Percentiles rank a stretch among this genome's conserved stretches.
Conservation (phyloP, 2,888 invertebrate genomes). For the Barypeithes pellucidus region DNA sequence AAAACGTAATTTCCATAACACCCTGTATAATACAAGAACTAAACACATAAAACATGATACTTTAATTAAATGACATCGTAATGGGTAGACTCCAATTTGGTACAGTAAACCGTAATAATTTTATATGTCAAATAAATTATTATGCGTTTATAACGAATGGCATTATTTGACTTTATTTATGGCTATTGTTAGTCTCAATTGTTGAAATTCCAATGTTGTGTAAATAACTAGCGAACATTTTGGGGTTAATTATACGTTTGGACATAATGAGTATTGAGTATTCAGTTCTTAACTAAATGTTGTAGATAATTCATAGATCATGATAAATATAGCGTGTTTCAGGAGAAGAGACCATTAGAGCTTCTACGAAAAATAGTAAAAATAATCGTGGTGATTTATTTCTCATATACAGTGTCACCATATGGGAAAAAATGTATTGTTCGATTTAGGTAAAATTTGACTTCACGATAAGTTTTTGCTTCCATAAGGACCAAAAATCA, state of each 20-base stretch:
- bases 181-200: neutral
- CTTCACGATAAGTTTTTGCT: too few relatives aligned
- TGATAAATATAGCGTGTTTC: too few relatives aligned
- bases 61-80: neutral
- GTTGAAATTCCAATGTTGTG: constrained; percentile 9
- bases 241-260: neutral
- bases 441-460: too few relatives aligned
- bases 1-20: too few relatives aligned
- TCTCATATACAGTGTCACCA: too few relatives aligned
- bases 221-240: constrained; percentile 10
- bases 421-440: too few relatives aligned
- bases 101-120: neutral
- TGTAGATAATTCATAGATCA: neutral
- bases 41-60: too few relatives aligned
- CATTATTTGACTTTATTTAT: constrained; percentile 6
- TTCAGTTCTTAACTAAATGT: constrained; percentile 5
- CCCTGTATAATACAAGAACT: too few relatives aligned
- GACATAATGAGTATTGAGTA: neutral
- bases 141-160: neutral
- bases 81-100: neutral
- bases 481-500: too few relatives aligned
- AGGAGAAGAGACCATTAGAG: too few relatives aligned
- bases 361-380: too few relatives aligned
- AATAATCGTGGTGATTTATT: too few relatives aligned
- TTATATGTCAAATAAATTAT: neutral